Base-by-base conservation (phyloP, 2,113 vertebrate genomes). In the Rutilus rutilus region DNA sequence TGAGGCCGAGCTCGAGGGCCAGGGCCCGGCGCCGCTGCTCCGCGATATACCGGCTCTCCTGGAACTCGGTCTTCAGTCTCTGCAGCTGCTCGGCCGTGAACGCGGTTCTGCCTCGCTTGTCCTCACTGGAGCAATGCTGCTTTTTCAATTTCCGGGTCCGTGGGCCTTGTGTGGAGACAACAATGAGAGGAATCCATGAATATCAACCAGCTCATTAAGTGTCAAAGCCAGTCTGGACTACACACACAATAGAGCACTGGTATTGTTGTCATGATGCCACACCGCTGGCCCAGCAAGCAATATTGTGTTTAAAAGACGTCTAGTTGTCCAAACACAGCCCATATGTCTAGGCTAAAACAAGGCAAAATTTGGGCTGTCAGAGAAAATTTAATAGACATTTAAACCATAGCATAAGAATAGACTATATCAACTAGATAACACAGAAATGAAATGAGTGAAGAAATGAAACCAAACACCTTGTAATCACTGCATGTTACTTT, bases 141-240 rank as follows among this genome's bases (percentile, higher is more conserved):
- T 96, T 97, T 94, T 98, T 98, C 91, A 97, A 94, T 92, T 97
- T 98, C 90, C 97, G 96, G 88, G 97, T 98, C 93, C 97, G 95
- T 87, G 97, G 97, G 89, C 97, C 97, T 98, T 94, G 93, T 93
- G 90, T 94, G 90, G 87, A 88, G 54, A 80, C 89, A 89, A 91
- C 91, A 91, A 89, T 69, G 57, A 77, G 27, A 92, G 86, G 89
- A 91, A 67, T 86, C 92, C 10, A 90, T 94, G 39, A 94, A 93
- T 94, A 94, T 92, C 90, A 90, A 75, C 21, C 83, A 57, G 62
- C 76, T 77, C 54, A 45, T 65, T 75, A 67, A 76, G 9, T 42
- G 36, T 15, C n/a, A 17, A 47, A 59, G n/a, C 71, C 71, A 27
- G 25, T 75, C 17, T 75, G n/a, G n/a, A 75, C 33, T 69, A 39